Percentiles rank a stretch among this genome's conserved stretches.
Evolutionary conservation across 1,140 invertebrate species (phyloP).

Genomic region (Macrosteles quadrilineatus): DNA sequence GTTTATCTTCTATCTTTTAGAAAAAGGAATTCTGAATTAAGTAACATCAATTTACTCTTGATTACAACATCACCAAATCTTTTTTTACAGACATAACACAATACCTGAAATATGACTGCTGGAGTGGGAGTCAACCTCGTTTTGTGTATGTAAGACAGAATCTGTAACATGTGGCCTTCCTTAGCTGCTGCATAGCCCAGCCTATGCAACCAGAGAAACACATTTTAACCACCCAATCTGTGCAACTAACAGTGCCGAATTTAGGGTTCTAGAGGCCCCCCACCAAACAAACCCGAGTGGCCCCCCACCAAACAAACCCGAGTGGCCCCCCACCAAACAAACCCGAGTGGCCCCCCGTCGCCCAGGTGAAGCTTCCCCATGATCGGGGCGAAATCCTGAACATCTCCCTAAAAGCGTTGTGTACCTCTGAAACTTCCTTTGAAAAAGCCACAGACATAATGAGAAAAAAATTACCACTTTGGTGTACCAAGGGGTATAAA

Average conservation of each 20-base stretch:
- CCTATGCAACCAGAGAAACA: neutral
- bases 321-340: no score
- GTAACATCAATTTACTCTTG: neutral
- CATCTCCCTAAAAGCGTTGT: no score
- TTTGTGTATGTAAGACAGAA: conserved; percentile 15
- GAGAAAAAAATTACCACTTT: no score
- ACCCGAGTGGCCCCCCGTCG: no score
- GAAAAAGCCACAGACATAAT: no score
- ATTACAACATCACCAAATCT: neutral
- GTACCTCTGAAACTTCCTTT: no score
- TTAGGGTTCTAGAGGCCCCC: neutral
- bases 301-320: neutral
- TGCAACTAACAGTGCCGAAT: neutral
- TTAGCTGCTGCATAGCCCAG: conserved; percentile 26
- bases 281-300: neutral
- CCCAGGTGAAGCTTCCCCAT: no score
- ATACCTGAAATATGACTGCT: conserved; percentile 4
- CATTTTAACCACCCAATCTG: neutral
- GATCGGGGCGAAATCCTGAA: neutral
- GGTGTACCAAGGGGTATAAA: no score
- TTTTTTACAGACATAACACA: neutral
- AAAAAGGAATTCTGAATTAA: neutral
- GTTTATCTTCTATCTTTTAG: neutral
- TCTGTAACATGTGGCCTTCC: conserved; percentile 11
- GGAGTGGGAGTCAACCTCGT: conserved; percentile 9